phyloP scores from a whole-genome alignment of 2,797 vertebrate species.

The Phataginus tricuspis region DNA sequence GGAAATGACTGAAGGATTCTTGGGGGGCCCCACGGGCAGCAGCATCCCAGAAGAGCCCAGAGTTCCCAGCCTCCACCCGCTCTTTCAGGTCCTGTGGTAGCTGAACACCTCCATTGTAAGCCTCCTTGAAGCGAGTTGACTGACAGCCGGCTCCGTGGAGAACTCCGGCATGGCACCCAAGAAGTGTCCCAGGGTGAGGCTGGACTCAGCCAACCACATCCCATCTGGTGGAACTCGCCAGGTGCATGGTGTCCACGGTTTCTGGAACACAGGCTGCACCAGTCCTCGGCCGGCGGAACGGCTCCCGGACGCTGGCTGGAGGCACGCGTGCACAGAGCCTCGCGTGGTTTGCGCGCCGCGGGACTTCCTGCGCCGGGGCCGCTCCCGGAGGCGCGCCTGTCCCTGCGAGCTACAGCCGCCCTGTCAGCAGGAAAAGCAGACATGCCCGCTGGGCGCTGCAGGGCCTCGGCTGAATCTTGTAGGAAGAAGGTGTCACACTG shows the following conservation, averaged over 20 bases:
- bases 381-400: too few species aligned
- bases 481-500: constrained; percentile 95
- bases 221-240: constrained; percentile 94
- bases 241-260: constrained; percentile 92
- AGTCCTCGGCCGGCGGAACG: constrained; percentile 92
- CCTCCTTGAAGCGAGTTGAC: constrained; percentile 92
- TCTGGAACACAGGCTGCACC: constrained; percentile 87
- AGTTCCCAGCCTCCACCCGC: constrained; percentile 93
- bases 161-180: constrained; percentile 92
- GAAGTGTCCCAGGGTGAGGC: constrained; percentile 92
- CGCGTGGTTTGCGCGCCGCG: accelerated
- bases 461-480: constrained; percentile 85
- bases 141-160: constrained; percentile 92
- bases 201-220: constrained; percentile 91
- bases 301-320: constrained; percentile 64
- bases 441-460: too few species aligned
- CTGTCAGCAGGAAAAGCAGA: too few species aligned
- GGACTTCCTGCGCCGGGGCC: accelerated
- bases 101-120: constrained; percentile 92
- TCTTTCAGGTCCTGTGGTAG: constrained; percentile 93
- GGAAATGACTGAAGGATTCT: constrained; percentile 91
- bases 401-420: neutral
- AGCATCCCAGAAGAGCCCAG: constrained; percentile 92
- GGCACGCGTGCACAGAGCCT: too few species aligned
- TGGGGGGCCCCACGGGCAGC: constrained; percentile 92